Evolutionary conservation across 2,113 vertebrate species (phyloP), one percentile per base, ranked within the genome.

Genomic region (Hippocampus barbouri): DNA sequence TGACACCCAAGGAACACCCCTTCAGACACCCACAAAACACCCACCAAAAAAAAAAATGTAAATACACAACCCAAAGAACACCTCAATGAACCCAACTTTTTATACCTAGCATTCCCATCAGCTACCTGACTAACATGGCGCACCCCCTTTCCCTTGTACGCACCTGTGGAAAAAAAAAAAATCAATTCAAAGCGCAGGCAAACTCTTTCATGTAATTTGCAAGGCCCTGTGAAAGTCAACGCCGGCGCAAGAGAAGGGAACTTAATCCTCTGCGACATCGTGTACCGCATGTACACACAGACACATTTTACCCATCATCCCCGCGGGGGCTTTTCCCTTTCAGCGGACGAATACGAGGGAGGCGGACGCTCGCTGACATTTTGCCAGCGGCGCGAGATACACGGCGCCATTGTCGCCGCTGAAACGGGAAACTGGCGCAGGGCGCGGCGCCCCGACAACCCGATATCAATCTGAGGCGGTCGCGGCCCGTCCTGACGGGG

Each of bases 401-500:
- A 90, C 86, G 84, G 79, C 43, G 34, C 77, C 81, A 87, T 92
- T 89, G 86, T 89, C 86, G 83, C 82, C 77, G 66, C 59, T 89
- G 89, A 92, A 91, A 92, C 84, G 77, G 89, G 85, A 92, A 85
- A 87, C 86, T 75, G 85, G 80, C 77, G 67, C 73, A 79, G 82
- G 77, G 79, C n/a, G 78, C n/a, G 78, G 83, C 80, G 83, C 86
- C 84, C 80, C 69, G 79, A 80, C 27, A 76, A 87, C 78, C 76
- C 91, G 92, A 95, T 94, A 93, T 90, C 93, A 93, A 95, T 94
- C 92, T 92, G 90, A 94, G 93, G 92, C 92, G 89, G 92, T 93
- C 91, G 93, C 90, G 89, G 88, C 61, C 21, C 80, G 87, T 76
- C 83, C 66, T 27, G 56, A 59, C 25, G 11, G 12, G 57, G 15